phyloP scores from a whole-genome alignment of 1,140 invertebrate species.

The Drosophila ercepeae region DNA sequence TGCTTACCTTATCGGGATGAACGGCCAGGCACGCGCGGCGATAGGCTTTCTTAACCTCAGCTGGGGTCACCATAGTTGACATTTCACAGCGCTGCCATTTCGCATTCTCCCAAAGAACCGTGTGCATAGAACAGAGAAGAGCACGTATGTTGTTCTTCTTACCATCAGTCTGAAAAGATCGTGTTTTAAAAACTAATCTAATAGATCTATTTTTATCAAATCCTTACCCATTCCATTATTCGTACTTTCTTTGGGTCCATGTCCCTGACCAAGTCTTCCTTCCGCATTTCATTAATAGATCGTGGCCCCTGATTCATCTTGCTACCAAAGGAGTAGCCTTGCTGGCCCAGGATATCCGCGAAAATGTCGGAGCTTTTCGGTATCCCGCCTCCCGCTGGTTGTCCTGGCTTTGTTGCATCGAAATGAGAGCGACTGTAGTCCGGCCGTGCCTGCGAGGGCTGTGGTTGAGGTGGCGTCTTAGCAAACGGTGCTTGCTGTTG shows the following conservation, averaged over 20 bases:
- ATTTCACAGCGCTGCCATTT: constrained; percentile 97
- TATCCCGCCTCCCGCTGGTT: constrained; percentile 70
- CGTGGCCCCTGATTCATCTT: constrained; percentile 91
- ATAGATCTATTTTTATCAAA: not conserved
- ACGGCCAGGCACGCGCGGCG: constrained; percentile 97
- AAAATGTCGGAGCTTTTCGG: constrained; percentile 89
- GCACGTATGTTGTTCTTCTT: constrained; percentile 98
- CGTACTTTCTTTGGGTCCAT: constrained; percentile 97
- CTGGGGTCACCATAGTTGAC: constrained; percentile 94
- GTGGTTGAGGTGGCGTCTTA: constrained; percentile 22
- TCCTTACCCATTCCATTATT: constrained; percentile 89
- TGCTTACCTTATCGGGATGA: constrained; percentile 97
- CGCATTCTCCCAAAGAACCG: constrained; percentile 96
- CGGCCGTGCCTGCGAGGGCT: constrained; percentile 60
- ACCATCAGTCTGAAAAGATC: constrained; percentile 91
- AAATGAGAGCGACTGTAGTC: constrained; percentile 89
- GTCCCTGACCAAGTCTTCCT: constrained; percentile 92
- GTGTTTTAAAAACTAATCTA: not conserved
- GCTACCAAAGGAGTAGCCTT: constrained; percentile 92
- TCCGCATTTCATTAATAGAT: constrained; percentile 96
- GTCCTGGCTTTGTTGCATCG: constrained; percentile 84
- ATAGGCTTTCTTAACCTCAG: constrained; percentile 98
- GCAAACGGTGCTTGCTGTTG: constrained; percentile 28
- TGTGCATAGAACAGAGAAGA: constrained; percentile 96
- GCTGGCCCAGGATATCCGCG: constrained; percentile 94